phyloP scores from a whole-genome alignment of 2,113 vertebrate genomes.

The Grammomys surdaster region DNA sequence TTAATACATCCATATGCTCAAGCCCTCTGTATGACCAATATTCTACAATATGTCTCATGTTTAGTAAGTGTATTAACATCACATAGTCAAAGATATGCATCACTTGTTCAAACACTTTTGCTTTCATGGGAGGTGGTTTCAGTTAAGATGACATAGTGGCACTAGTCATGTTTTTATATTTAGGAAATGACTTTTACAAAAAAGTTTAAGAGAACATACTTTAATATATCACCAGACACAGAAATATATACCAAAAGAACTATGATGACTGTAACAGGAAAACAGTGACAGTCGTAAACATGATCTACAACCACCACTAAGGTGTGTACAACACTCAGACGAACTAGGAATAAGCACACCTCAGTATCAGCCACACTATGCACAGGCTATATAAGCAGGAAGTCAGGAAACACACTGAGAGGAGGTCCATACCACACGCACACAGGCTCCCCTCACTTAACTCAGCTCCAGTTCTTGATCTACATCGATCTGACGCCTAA shows the following conservation, averaged over 20 bases:
- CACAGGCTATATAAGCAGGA: constrained; percentile 9
- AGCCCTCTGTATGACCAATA: neutral
- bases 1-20: neutral
- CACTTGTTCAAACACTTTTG: neutral
- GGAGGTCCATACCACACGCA: neutral
- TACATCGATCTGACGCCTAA: neutral
- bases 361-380: neutral
- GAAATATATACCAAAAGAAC: constrained; percentile 39
- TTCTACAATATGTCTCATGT: neutral
- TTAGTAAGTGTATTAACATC: neutral
- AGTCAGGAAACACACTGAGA: neutral
- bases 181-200: constrained; percentile 54
- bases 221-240: constrained; percentile 41
- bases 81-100: neutral
- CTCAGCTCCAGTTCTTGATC: neutral
- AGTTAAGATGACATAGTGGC: neutral
- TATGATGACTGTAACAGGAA: neutral
- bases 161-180: constrained; percentile 35
- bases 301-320: neutral
- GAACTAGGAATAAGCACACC: neutral
- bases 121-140: neutral
- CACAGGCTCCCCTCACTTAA: neutral
- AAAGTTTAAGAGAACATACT: constrained; percentile 51
- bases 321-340: neutral
- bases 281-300: neutral